Conservation (phyloP, 2,797 vertebrate genomes). For the Myotis findleyi region DNA sequence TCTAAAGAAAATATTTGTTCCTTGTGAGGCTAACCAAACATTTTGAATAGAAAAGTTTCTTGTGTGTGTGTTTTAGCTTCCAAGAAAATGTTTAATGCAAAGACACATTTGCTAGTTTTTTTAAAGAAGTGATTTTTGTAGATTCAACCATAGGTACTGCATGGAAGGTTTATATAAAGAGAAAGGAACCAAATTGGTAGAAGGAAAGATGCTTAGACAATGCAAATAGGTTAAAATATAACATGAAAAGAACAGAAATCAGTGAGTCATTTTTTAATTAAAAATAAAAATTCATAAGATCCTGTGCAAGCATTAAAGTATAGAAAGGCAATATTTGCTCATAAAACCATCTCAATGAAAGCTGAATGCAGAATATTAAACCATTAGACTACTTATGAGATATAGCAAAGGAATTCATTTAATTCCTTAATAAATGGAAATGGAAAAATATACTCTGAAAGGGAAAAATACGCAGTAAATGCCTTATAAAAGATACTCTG, state of each 20-base stretch:
- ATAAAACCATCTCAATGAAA: constrained; percentile 67
- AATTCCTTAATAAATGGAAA: constrained; percentile 65
- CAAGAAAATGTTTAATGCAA: constrained; percentile 17
- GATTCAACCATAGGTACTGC: background rate
- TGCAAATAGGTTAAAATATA: constrained; percentile 52
- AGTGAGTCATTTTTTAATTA: constrained; percentile 74
- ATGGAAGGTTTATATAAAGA: background rate
- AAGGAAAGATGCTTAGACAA: constrained; percentile 49
- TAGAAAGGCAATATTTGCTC: constrained; percentile 81
- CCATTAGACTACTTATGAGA: constrained; percentile 68
- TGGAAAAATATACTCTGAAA: constrained; percentile 31
- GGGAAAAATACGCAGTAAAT: background rate
- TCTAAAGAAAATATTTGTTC: constrained; percentile 18
- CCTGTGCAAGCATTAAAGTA: constrained; percentile 67
- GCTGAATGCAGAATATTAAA: constrained; percentile 73
- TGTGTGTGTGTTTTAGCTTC: background rate
- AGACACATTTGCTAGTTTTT: constrained; percentile 33
- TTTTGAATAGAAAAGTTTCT: constrained; percentile 1
- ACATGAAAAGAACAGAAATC: constrained; percentile 68
- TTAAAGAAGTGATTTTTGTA: background rate
- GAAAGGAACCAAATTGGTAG: background rate
- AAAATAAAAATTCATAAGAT: constrained; percentile 82
- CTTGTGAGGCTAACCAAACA: background rate
- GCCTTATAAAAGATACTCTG: background rate
- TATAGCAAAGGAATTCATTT: constrained; percentile 66